Conservation (phyloP, 1,140 invertebrate species). For the Zaprionus ornatus region DNA sequence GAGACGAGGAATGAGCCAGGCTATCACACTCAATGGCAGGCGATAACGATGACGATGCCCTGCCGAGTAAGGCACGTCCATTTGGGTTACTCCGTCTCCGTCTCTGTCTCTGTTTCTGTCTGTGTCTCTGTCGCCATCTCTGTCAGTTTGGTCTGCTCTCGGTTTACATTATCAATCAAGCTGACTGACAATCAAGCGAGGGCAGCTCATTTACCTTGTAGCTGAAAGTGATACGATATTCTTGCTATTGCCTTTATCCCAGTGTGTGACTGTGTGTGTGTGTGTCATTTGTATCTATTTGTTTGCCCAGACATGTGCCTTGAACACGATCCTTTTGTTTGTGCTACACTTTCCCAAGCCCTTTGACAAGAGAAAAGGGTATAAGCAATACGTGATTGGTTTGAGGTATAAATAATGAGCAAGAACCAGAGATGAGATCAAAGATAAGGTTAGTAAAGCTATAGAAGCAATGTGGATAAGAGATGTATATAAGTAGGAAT, state of each 20-base stretch:
- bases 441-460: background rate
- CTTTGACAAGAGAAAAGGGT: slow-evolving; percentile 12
- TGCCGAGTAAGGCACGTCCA: slow-evolving; percentile 4
- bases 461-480: too few species aligned
- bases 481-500: too few species aligned
- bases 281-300: slow-evolving; percentile 44
- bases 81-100: slow-evolving; percentile 3
- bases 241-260: background rate
- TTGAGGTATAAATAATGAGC: background rate
- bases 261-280: background rate
- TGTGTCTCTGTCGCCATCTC: slow-evolving; percentile 12
- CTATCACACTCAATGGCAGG: slow-evolving; percentile 55
- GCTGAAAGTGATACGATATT: slow-evolving; percentile 58
- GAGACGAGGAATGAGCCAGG: slow-evolving; percentile 24
- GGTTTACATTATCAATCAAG: slow-evolving; percentile 81
- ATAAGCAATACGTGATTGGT: background rate
- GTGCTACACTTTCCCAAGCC: slow-evolving; percentile 23
- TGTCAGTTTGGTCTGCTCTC: slow-evolving; percentile 52
- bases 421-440: background rate
- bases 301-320: slow-evolving; percentile 44
- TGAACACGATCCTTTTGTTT: slow-evolving; percentile 74
- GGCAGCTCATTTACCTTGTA: slow-evolving; percentile 58
- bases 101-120: background rate
- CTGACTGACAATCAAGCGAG: slow-evolving; percentile 66
- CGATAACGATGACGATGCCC: slow-evolving; percentile 53